phyloP scores from a whole-genome alignment of 2,113 vertebrate genomes.

The Phasianus colchicus region DNA sequence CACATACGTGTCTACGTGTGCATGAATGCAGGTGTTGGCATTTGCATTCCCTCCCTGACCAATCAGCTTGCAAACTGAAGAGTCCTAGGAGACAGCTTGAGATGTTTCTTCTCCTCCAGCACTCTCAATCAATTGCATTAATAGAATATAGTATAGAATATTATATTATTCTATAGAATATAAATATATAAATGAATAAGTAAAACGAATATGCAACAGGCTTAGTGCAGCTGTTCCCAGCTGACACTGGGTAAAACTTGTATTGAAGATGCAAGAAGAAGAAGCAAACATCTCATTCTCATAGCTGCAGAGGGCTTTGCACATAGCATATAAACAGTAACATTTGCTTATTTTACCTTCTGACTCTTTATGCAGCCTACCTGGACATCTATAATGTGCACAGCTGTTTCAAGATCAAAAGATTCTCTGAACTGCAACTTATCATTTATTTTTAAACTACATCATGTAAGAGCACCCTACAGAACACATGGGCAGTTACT shows the following conservation, averaged over 20 bases:
- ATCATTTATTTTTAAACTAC: not conserved
- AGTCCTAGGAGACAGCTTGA: not conserved
- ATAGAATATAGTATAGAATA: not conserved
- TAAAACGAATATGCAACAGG: not conserved
- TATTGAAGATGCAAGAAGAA: not conserved
- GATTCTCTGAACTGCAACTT: not conserved
- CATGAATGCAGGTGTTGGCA: not conserved
- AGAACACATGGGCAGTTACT: not conserved
- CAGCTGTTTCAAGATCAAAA: not conserved
- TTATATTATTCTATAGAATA: too few species aligned
- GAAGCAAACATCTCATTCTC: not conserved
- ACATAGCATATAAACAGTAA: accelerated
- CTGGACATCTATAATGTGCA: not conserved
- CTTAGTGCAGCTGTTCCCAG: not conserved
- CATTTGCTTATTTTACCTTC: not conserved
- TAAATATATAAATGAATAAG: not conserved
- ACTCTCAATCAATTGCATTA: not conserved
- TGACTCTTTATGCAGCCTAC: not conserved
- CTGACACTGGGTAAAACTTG: not conserved
- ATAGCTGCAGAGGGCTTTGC: not conserved
- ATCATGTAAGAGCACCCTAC: not conserved
- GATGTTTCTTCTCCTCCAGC: not conserved
- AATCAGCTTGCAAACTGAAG: not conserved
- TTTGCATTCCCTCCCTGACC: accelerated
- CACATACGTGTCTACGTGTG: accelerated